Evolutionary conservation across 64 coral and sea anemone genomes (phyloP), one percentile per base, ranked within the genome.

Genomic region (Actinia tenebrosa): DNA sequence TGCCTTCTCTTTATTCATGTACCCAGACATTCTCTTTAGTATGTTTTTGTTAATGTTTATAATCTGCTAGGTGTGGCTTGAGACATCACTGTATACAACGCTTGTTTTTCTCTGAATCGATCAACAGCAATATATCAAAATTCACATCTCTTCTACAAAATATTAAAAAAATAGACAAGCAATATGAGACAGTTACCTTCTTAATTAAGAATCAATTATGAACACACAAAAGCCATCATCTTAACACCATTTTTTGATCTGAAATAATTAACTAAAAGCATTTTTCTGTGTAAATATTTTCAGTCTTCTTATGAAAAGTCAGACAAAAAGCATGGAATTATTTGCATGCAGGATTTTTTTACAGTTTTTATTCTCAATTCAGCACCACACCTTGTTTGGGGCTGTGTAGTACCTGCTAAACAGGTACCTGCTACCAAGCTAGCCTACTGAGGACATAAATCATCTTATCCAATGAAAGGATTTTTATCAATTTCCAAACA

Each of bases 361-460:
- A n/a, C 2, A 50, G 47, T 13, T 27, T 75, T 75, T 75, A 5
- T 75, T 13, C 42, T 75, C 4, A 2, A 30, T 75, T 42, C 27
- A 75, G 20, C 27, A 75, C 69, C 69, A 75, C 69, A 75, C 69
- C 69, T 75, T 75, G 69, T 25, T 30, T 75, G n/a, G 69, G n/a
- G 23, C 25, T 75, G 7, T 42, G 27, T 26, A 27, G 50, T 81
- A 81, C 79, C 79, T 81, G 79, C 50, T 22, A 45, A 79, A 44
- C 77, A 13, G 79, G 79, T 81, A 81, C 79, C 79, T 81, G 79
- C 25, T 10, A 30, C 2, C 26, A 27, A 75, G 69, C 69, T 13
- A 75, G 27, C 27, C 69, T 75, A 43, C 5, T 75, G 10, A 43
- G 11, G 10, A 30, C 11, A 75, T 75, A 7, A 75, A 75, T 30